Base-by-base conservation (phyloP, 2,797 vertebrate genomes). In the Sebastes diploproa region DNA sequence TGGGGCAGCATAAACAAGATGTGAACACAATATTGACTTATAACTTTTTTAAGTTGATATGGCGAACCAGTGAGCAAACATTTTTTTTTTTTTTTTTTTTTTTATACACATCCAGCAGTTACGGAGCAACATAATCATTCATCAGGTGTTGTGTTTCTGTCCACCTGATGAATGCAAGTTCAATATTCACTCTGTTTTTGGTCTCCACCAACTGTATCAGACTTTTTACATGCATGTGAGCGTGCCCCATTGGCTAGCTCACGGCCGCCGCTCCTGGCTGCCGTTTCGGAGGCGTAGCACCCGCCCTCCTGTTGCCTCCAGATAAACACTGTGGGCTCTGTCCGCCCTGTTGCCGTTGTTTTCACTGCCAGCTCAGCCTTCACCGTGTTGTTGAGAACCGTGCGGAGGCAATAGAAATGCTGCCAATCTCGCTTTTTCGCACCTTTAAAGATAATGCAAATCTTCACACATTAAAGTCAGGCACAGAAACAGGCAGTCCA, bases 401-500 rank as follows among this genome's bases (percentile, higher is more conserved):
- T 46, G 42, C 16, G 42, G 16, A 46, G 42, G 16, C 16, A 46
- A 46, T 46, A 46, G 42, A 46, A 46, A 46, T 46, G 42, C 42
- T 46, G 42, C 16, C 42, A 46, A 46, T 46, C 42, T 46, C 16
- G 16, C 42, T 7, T 18, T 46, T 18, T 46, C 38, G 42, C 42
- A 46, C 16, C 42, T 46, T 66, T 46, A 23, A 30, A 46, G 1
- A 29, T 12, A 4, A 67, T 4, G 32, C 20, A 71, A 10, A 46
- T 58, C 1, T 4, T 36, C 11, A 70, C 52, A 71, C 56, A 50
- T n/a, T 23, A 7, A 72, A 85, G 32, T 70, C 77, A 76, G 59
- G 30, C 34, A 82, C 80, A 87, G 79, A 90, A 81, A 86, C 77
- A 66, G 75, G 64, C 84, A 83, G 76, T 93, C 88, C 82, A 95